Evolutionary conservation across 2,888 invertebrate genomes (phyloP).

Genomic region (Dryobota labecula): DNA sequence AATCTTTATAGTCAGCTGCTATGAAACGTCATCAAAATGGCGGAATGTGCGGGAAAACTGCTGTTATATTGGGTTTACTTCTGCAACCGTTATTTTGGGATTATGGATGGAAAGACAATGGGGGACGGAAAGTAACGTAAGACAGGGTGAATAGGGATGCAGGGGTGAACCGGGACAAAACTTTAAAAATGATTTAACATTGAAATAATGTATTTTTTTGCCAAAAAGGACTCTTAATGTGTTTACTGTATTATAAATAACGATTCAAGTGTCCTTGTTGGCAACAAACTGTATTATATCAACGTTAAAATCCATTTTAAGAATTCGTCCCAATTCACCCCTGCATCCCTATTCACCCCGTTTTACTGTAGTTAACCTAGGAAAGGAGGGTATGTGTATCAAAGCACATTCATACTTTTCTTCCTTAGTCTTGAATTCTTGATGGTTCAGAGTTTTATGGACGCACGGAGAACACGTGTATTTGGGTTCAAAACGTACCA

Average conservation of each 20-base stretch:
- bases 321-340: no score
- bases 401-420: neutral
- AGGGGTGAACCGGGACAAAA: no score
- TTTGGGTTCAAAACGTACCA: neutral
- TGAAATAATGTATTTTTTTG: no score
- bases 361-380: no score
- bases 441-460: neutral
- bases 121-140: neutral
- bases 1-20: constrained; percentile 58
- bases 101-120: neutral
- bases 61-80: constrained; percentile 29
- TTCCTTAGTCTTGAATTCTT: neutral
- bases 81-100: constrained; percentile 11
- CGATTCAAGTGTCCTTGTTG: no score
- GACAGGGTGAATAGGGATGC: no score
- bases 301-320: no score
- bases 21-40: constrained; percentile 41
- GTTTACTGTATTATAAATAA: no score
- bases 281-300: no score
- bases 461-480: neutral
- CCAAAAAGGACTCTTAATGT: no score
- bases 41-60: constrained; percentile 10
- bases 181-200: no score
- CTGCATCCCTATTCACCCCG: no score
- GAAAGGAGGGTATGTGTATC: neutral